phyloP scores from a whole-genome alignment of 1,140 invertebrate genomes.

The Leptopilina clavipes region DNA sequence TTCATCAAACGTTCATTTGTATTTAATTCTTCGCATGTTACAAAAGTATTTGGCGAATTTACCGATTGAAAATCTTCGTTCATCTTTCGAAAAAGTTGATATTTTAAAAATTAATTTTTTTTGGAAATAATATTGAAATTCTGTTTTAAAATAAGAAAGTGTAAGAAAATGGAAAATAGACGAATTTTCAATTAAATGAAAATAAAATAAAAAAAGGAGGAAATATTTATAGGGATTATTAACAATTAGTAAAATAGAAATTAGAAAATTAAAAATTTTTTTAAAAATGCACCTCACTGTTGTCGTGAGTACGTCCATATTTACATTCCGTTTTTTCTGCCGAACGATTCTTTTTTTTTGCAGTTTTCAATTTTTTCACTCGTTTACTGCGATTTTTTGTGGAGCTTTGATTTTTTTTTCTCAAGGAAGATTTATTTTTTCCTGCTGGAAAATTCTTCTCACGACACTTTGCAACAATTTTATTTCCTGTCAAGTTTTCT shows the following conservation, averaged over 20 bases:
- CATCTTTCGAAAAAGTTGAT: neutral
- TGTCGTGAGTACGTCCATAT: neutral
- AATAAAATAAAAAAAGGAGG: too few species aligned
- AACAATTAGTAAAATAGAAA: too few species aligned
- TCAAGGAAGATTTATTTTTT: neutral
- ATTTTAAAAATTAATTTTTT: neutral
- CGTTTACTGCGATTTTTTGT: neutral
- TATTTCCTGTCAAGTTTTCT: neutral
- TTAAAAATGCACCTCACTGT: neutral
- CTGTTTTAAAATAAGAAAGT: too few species aligned
- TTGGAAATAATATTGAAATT: neutral
- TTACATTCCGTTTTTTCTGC: neutral
- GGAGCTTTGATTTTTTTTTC: neutral
- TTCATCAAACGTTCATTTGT: neutral
- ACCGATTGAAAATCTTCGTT: neutral
- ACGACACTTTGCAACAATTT: neutral
- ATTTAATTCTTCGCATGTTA: neutral
- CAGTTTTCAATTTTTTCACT: neutral
- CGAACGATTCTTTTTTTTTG: neutral
- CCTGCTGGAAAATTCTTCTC: neutral
- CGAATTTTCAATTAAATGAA: too few species aligned
- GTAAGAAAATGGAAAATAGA: too few species aligned
- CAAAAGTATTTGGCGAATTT: neutral
- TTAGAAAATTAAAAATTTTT: too few species aligned
- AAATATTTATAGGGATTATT: too few species aligned